Base-by-base conservation (phyloP, 2,888 invertebrate species). In the Lasioglossum pauxillum region DNA sequence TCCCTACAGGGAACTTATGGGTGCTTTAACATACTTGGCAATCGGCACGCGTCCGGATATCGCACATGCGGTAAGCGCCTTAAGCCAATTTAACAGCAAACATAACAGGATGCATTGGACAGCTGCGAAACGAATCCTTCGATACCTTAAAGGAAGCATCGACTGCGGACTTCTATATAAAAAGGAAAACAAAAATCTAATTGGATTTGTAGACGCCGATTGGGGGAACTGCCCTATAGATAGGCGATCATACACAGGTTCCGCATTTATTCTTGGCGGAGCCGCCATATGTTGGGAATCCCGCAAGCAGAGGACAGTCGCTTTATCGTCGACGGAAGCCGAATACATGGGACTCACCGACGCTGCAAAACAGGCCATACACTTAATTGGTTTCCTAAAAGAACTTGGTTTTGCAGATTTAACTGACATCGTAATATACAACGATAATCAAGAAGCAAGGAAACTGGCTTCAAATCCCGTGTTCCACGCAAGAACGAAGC, bases 71-170 rank as follows among this genome's bases (percentile, higher is more conserved):
- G 31, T 31, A 31, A 31, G 31, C 1, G 31, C 31, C 31, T 35
- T 79, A 23, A 44, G 64, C 12, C 79, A 79, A 23, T 73, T 64
- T 19, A 79, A 79, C 38, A 53, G 46, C 0, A 57, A n/a, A 8
- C 16, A 73, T 5, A n/a, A 19, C 1, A 14, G n/a, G 8, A 10
- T 27, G 2, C 79, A 74, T 23, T 74, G 74, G 72, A 16, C 49
- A 19, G 78, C 74, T 4, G 79, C 74, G 10, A 74, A 79, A 27
- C n/a, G 64, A 12, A 38, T 64, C 16, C 35, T 79, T 7, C 41
- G 74, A 7, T 79, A 79, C 19, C 27, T 53, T 64, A 19, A 79
- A 79, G 38, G 79, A 41, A 23, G 71, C 71, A 38, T 31, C 35
- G 27, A 27, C 60, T 10, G 14, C 10, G 60, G 60, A 23, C 60